These are phyloP conservation scores for Centrocercus urophasianus DNA, from an alignment of 2,113 vertebrate species.

Conservation along the genomic window DNA sequence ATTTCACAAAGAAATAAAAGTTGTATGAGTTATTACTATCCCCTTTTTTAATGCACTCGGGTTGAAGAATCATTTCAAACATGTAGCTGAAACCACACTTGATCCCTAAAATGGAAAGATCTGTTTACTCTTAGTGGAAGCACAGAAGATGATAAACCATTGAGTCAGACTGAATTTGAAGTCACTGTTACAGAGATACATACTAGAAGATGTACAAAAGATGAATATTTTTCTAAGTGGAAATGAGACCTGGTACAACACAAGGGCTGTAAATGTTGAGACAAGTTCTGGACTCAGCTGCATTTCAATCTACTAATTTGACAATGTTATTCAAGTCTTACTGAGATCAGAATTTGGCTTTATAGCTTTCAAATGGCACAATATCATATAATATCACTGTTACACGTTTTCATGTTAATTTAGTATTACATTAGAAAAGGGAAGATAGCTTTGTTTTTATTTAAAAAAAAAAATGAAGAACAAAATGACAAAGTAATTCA, in stretches of 20 bases:
- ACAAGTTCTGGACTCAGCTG: neutral
- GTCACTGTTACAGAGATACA: neutral
- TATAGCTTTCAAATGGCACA: neutral
- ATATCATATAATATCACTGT: neutral
- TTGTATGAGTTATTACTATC: slow-evolving; percentile 75
- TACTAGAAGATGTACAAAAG: neutral
- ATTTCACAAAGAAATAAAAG: slow-evolving; percentile 78
- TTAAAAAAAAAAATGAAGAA: slow-evolving; percentile 71
- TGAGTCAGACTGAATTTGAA: neutral
- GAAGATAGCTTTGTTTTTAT: slow-evolving; percentile 71
- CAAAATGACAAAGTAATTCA: slow-evolving; percentile 77
- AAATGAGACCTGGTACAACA: neutral
- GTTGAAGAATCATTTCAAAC: slow-evolving; percentile 24
- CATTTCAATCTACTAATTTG: neutral
- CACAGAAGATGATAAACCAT: neutral
- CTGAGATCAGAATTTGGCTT: slow-evolving; percentile 23
- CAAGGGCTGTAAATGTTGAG: neutral
- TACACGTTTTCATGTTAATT: slow-evolving; percentile 38
- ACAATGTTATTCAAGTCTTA: neutral
- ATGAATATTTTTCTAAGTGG: neutral
- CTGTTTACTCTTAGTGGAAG: neutral
- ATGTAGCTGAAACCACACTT: neutral
- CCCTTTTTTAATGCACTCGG: slow-evolving; percentile 84
- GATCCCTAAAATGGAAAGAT: neutral
- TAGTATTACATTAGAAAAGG: slow-evolving; percentile 83